Conservation (phyloP, 2,888 invertebrate species). For the Dione juno region DNA sequence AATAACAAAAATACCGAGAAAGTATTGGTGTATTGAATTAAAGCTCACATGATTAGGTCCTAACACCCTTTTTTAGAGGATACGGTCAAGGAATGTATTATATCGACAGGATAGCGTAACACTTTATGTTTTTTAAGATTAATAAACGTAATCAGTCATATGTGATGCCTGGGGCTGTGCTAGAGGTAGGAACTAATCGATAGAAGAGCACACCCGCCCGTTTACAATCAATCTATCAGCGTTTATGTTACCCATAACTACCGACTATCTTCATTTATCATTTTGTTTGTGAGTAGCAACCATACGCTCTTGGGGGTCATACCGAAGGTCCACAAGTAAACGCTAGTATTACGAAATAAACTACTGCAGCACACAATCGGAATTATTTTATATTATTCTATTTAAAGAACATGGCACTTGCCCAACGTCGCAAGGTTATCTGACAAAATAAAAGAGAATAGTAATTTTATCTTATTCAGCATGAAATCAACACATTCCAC, state of each 20-base stretch:
- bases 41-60: slow-evolving; percentile 50
- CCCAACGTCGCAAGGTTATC: slow-evolving; percentile 43
- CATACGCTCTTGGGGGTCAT: slow-evolving; percentile 74
- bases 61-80: slow-evolving; percentile 59
- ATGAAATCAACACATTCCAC: slow-evolving; percentile 35
- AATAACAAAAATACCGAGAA: neutral
- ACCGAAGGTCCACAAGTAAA: slow-evolving; percentile 60
- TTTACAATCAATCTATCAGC: slow-evolving; percentile 83
- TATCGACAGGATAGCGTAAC: slow-evolving; percentile 52
- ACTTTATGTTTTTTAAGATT: slow-evolving; percentile 74
- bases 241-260: slow-evolving; percentile 80
- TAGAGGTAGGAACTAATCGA: slow-evolving; percentile 78
- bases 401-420: slow-evolving; percentile 41
- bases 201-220: slow-evolving; percentile 73
- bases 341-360: slow-evolving; percentile 63
- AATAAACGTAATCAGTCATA: slow-evolving; percentile 79
- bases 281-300: slow-evolving; percentile 78
- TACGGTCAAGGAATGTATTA: slow-evolving; percentile 63
- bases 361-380: slow-evolving; percentile 42
- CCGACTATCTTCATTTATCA: slow-evolving; percentile 81
- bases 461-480: slow-evolving; percentile 52
- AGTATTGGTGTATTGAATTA: neutral
- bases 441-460: slow-evolving; percentile 38
- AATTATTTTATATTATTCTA: slow-evolving; percentile 33
- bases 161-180: slow-evolving; percentile 65